phyloP scores from a whole-genome alignment of 2,113 vertebrate species.

The Aegithalos caudatus region DNA sequence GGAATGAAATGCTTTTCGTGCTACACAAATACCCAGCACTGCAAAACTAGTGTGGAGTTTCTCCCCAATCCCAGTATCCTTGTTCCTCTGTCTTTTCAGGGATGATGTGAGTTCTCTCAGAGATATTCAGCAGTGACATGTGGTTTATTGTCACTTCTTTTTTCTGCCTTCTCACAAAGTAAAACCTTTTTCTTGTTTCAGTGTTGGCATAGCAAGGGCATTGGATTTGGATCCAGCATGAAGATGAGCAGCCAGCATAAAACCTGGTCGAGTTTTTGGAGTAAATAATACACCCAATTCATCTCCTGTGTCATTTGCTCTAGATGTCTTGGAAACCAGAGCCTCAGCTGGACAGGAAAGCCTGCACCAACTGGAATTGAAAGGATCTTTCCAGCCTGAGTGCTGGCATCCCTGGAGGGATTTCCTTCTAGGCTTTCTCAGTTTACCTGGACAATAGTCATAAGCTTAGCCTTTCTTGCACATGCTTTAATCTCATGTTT shows the following conservation, averaged over 20 bases:
- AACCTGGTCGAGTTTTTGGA: neutral
- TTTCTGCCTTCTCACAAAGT: neutral
- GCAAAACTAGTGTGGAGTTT: neutral
- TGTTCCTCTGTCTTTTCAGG: neutral
- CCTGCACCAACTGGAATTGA: neutral
- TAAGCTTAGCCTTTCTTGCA: neutral
- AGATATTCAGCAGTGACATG: neutral
- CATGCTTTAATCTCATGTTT: neutral
- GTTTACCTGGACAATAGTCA: neutral
- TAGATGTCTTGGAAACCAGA: constrained; percentile 6
- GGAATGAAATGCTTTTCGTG: neutral
- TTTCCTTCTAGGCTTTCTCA: constrained; percentile 19
- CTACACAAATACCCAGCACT: accelerated
- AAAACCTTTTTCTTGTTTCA: neutral
- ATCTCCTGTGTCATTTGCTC: neutral
- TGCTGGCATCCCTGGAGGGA: neutral
- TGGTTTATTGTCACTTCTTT: neutral
- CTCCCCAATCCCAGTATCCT: neutral
- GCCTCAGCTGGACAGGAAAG: neutral
- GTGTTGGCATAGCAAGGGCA: neutral
- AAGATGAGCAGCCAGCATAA: constrained; percentile 25
- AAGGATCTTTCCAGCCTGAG: neutral
- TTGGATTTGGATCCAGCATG: neutral
- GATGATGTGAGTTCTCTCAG: neutral
- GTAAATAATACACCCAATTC: neutral